phyloP scores from a whole-genome alignment of 30 jellyfish, hydroid and myxozoan genomes.

The Aurelia coerulea region DNA sequence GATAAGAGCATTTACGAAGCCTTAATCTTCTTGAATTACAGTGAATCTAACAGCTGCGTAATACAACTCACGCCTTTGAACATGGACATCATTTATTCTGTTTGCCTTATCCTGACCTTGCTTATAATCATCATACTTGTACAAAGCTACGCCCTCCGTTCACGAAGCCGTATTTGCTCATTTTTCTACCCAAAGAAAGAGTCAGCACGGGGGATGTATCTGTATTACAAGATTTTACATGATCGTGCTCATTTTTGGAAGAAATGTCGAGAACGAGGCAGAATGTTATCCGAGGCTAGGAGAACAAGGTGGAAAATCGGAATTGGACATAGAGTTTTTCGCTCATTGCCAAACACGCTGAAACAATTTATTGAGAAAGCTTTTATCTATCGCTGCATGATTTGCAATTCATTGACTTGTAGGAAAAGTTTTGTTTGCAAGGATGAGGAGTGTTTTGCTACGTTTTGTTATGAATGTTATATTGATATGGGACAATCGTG shows the following conservation, averaged over 20 bases:
- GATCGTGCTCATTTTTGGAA: constrained; percentile 88
- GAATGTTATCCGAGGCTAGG: constrained; percentile 84
- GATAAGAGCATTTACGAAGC: constrained; percentile 72
- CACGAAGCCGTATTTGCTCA: constrained; percentile 91
- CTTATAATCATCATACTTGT: constrained; percentile 38
- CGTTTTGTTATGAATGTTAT: constrained; percentile 87
- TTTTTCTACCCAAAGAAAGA: constrained; percentile 80
- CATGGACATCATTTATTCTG: constrained; percentile 36
- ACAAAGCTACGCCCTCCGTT: constrained; percentile 82
- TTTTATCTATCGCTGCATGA: constrained; percentile 87
- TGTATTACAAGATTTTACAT: constrained; percentile 84
- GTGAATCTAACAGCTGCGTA: constrained; percentile 32
- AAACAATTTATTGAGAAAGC: constrained; percentile 45
- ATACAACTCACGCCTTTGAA: constrained; percentile 17
- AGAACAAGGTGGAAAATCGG: constrained; percentile 72
- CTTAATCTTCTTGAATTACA: constrained; percentile 4
- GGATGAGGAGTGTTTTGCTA: constrained; percentile 76
- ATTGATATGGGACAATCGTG: constrained; percentile 93
- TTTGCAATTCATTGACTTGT: constrained; percentile 74
- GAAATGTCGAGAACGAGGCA: constrained; percentile 75
- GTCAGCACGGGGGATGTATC: constrained; percentile 75
- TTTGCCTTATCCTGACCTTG: constrained; percentile 54
- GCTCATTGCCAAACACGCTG: constrained; percentile 57
- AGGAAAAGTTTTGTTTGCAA: constrained; percentile 73
- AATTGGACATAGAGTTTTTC: constrained; percentile 58